Conservation (phyloP, 2,888 invertebrate genomes). For the Drosophila neotestacea region DNA sequence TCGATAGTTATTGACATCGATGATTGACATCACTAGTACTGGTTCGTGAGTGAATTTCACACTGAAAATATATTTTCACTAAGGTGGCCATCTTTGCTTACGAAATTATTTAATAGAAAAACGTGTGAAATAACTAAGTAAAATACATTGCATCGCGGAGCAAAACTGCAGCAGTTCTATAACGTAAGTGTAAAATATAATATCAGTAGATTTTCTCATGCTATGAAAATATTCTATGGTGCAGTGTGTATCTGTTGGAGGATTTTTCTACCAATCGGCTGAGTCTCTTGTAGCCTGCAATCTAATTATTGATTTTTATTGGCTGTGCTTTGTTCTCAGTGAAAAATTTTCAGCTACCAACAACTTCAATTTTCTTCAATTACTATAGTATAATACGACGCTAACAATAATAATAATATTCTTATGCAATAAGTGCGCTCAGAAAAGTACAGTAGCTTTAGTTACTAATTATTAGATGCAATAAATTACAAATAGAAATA, state of each 20-base stretch:
- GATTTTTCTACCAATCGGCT: slow-evolving; percentile 25
- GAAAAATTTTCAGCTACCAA: not conserved
- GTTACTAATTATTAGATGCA: not conserved
- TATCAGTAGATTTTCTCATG: not conserved
- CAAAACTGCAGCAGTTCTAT: not conserved
- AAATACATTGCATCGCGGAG: not conserved
- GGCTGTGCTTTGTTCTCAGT: not conserved
- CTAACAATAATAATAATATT: not conserved
- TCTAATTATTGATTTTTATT: slow-evolving; percentile 65
- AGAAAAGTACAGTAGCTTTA: slow-evolving; percentile 19
- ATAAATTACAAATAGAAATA: not conserved
- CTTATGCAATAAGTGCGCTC: slow-evolving; percentile 37
- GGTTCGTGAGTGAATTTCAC: slow-evolving; percentile 34
- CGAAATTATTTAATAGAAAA: slow-evolving; percentile 12
- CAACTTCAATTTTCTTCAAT: not conserved
- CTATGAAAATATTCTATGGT: not conserved
- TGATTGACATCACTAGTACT: not conserved
- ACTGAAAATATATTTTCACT: slow-evolving; percentile 41
- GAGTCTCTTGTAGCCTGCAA: slow-evolving; percentile 32
- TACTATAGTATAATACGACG: not conserved
- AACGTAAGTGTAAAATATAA: slow-evolving; percentile 44
- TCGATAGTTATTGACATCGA: too few species aligned
- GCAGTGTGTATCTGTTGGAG: slow-evolving; percentile 62
- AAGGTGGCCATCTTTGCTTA: slow-evolving; percentile 48
- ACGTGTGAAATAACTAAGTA: slow-evolving; percentile 16